phyloP scores from a whole-genome alignment of 2,888 invertebrate species.

The Lasioglossum marginatum region DNA sequence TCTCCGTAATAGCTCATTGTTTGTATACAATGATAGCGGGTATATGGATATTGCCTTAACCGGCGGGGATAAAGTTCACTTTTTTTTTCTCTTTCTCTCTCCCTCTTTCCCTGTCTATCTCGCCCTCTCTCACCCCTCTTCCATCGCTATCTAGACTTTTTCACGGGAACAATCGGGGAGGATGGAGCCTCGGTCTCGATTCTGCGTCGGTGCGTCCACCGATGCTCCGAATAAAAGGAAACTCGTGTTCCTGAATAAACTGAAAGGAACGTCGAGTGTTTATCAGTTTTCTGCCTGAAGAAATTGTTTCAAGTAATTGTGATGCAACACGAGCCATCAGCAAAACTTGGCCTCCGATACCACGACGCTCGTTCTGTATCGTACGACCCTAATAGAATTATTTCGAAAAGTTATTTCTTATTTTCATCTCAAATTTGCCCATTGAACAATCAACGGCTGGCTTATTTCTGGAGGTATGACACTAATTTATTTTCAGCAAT shows the following conservation, averaged over 20 bases:
- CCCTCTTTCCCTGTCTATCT: background rate
- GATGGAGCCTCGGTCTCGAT: background rate
- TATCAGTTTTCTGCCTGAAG: conserved; percentile 10
- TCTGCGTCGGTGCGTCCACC: conserved; percentile 14
- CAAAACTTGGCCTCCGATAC: background rate
- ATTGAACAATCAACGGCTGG: too few species aligned
- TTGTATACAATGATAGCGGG: conserved; percentile 43
- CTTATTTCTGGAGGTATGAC: too few species aligned
- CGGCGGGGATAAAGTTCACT: conserved; percentile 2
- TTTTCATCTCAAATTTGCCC: too few species aligned
- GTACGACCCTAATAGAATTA: background rate
- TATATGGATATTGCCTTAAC: conserved; percentile 42
- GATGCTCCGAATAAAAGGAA: background rate
- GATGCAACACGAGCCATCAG: background rate
- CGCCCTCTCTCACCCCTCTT: background rate
- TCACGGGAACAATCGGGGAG: conserved; percentile 18
- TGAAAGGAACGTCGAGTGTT: background rate
- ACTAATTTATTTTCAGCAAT: too few species aligned
- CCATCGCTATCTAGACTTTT: background rate
- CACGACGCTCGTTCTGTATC: background rate
- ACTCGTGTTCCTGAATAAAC: conserved; percentile 24
- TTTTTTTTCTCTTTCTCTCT: background rate
- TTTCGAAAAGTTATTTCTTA: too few species aligned
- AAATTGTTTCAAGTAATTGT: conserved; percentile 9
- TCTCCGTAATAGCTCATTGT: conserved; percentile 56